These are phyloP conservation scores for Gallinago solitaria DNA, from an alignment of 2,797 vertebrate species.

Conservation along the genomic window DNA sequence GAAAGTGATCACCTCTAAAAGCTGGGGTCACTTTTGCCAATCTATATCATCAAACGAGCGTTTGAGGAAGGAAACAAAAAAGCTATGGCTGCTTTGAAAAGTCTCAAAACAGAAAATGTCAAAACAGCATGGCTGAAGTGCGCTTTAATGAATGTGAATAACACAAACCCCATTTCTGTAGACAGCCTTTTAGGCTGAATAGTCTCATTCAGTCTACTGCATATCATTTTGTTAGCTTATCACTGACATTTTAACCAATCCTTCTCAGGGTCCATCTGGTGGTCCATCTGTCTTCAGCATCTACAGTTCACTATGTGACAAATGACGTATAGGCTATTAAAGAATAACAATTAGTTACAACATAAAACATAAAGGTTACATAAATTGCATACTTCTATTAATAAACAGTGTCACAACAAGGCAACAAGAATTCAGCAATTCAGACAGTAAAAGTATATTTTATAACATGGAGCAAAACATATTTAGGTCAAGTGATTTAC, in stretches of 20 bases:
- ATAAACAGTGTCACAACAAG: slow-evolving; percentile 11
- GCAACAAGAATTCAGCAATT: slow-evolving; percentile 19
- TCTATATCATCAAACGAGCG: not conserved
- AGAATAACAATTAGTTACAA: slow-evolving; percentile 44
- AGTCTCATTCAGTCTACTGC: slow-evolving; percentile 29
- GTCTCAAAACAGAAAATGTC: slow-evolving; percentile 24
- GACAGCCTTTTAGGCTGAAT: slow-evolving; percentile 61
- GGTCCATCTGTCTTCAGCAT: slow-evolving; percentile 77
- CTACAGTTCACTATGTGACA: slow-evolving; percentile 55
- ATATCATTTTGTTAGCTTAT: slow-evolving; percentile 69
- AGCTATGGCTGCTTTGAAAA: not conserved
- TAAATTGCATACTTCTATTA: slow-evolving; percentile 37
- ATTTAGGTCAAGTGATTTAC: slow-evolving; percentile 67
- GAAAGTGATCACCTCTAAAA: not conserved
- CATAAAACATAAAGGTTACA: slow-evolving; percentile 54
- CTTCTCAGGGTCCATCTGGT: slow-evolving; percentile 74
- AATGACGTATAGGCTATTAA: slow-evolving; percentile 63
- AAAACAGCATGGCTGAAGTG: not conserved
- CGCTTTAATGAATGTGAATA: slow-evolving; percentile 30
- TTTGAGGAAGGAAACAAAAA: not conserved
- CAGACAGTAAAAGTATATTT: slow-evolving; percentile 31
- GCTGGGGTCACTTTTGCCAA: not conserved
- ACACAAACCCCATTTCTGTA: slow-evolving; percentile 21
- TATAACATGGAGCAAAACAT: slow-evolving; percentile 6
- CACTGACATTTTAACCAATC: slow-evolving; percentile 73